Percentiles rank a stretch among this genome's conserved stretches.
phyloP scores from a whole-genome alignment of 2,888 invertebrate species.

The Hemaris fuciformis region DNA sequence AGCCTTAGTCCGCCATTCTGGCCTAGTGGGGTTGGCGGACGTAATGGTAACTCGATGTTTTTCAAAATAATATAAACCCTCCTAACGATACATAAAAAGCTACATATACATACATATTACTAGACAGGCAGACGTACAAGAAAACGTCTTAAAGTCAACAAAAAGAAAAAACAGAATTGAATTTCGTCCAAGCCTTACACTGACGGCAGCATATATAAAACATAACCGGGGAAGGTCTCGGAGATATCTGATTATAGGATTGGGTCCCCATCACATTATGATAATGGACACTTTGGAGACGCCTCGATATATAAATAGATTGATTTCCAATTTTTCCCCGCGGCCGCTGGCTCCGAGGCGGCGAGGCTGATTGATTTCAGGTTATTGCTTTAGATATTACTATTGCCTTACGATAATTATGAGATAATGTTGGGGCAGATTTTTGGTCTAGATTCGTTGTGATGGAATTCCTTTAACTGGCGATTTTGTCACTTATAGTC shows the following conservation, averaged over 20 bases:
- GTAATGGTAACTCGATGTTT: too few relatives aligned
- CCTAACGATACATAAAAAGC: too few relatives aligned
- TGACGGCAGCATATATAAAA: constrained; percentile 34
- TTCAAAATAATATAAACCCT: too few relatives aligned
- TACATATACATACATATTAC: too few relatives aligned
- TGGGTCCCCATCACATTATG: constrained; percentile 71
- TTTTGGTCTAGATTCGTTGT: constrained; percentile 14
- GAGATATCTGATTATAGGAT: constrained; percentile 70
- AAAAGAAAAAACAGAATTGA: neutral
- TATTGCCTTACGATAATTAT: constrained; percentile 44
- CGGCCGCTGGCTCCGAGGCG: constrained; percentile 30
- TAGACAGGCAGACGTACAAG: neutral
- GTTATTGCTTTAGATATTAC: constrained; percentile 20
- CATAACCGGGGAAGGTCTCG: constrained; percentile 56
- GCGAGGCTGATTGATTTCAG: constrained; percentile 27
- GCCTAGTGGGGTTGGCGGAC: too few relatives aligned
- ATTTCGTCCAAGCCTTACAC: neutral
- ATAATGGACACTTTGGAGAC: constrained; percentile 66
- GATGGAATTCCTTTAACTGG: neutral
- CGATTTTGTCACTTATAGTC: neutral
- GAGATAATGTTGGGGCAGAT: constrained; percentile 27
- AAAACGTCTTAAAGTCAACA: too few relatives aligned
- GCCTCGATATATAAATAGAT: constrained; percentile 70
- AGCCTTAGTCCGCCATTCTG: too few relatives aligned
- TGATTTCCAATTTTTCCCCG: constrained; percentile 68